These are phyloP conservation scores for Smittia sp. DNA, from an alignment of 2,888 invertebrate species.

Conservation along the genomic window DNA sequence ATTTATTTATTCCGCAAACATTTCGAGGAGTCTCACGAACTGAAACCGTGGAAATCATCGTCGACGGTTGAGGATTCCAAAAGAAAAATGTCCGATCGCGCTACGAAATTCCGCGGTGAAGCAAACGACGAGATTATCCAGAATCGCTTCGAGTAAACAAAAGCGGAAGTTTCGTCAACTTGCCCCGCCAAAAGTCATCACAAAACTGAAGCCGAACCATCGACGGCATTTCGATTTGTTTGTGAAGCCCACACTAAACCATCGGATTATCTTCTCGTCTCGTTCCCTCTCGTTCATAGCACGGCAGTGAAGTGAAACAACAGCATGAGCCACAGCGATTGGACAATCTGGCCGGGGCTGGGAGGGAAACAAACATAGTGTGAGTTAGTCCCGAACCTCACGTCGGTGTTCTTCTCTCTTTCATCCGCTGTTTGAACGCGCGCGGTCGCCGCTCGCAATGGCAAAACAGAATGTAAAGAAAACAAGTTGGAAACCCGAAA, in stretches of 20 bases:
- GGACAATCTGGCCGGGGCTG: background rate
- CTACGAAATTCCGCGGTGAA: too few relatives aligned
- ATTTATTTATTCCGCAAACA: too few relatives aligned
- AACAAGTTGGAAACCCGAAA: conserved; percentile 31
- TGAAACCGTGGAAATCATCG: too few relatives aligned
- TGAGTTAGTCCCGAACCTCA: background rate
- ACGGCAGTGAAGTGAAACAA: background rate
- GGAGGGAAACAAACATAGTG: conserved; percentile 18
- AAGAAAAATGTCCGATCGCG: too few relatives aligned
- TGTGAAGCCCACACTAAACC: conserved; percentile 9
- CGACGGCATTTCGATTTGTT: conserved; percentile 32
- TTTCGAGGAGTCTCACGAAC: too few relatives aligned
- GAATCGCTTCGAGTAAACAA: background rate
- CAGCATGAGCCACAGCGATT: background rate
- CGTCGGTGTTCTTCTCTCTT: conserved; percentile 21
- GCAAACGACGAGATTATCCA: too few relatives aligned
- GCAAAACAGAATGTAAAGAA: background rate
- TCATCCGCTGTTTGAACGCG: background rate
- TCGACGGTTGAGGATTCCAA: too few relatives aligned
- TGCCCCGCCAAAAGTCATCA: conserved; percentile 32
- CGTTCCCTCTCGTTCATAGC: conserved; percentile 8
- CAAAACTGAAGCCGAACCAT: conserved; percentile 28
- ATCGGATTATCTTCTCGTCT: background rate
- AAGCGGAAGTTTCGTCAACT: conserved; percentile 25
- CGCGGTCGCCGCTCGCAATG: background rate